Evolutionary conservation across 2,888 invertebrate species (phyloP).

Genomic region (Drosophila demipolita): DNA sequence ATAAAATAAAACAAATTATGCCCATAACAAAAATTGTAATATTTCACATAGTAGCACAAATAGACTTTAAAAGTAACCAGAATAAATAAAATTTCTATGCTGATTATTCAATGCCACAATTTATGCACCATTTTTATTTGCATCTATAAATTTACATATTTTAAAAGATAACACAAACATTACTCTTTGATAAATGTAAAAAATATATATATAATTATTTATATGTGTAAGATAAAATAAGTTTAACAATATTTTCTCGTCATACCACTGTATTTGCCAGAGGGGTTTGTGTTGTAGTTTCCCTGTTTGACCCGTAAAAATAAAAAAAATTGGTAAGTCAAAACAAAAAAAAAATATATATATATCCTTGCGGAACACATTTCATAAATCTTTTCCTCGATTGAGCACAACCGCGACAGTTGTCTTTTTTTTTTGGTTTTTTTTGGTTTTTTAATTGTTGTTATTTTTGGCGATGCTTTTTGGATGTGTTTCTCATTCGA

Average conservation of each 20-base stretch:
- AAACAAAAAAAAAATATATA: slow-evolving; percentile 21
- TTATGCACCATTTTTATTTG: neutral
- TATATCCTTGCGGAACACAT: slow-evolving; percentile 57
- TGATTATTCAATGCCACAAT: neutral
- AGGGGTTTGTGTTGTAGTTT: slow-evolving; percentile 9
- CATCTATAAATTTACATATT: neutral
- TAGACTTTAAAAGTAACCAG: neutral
- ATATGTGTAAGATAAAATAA: neutral
- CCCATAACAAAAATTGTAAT: neutral
- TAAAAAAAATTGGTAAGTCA: slow-evolving; percentile 1
- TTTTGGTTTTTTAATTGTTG: slow-evolving; percentile 59
- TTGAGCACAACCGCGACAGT: slow-evolving; percentile 65
- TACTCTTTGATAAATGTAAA: neutral
- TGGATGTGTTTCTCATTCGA: slow-evolving; percentile 13
- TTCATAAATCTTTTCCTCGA: slow-evolving; percentile 75
- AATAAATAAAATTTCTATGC: neutral
- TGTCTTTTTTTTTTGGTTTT: slow-evolving; percentile 29
- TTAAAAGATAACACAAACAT: neutral
- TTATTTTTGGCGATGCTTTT: slow-evolving; percentile 50
- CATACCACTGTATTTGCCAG: slow-evolving; percentile 50
- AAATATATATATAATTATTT: slow-evolving; percentile 5
- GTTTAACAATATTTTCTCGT: neutral
- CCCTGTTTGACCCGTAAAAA: slow-evolving; percentile 30
- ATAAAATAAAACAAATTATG: neutral
- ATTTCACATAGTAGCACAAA: neutral